These are phyloP conservation scores for Drosophila rellima DNA, from an alignment of 2,888 invertebrate genomes.

Conservation along the genomic window DNA sequence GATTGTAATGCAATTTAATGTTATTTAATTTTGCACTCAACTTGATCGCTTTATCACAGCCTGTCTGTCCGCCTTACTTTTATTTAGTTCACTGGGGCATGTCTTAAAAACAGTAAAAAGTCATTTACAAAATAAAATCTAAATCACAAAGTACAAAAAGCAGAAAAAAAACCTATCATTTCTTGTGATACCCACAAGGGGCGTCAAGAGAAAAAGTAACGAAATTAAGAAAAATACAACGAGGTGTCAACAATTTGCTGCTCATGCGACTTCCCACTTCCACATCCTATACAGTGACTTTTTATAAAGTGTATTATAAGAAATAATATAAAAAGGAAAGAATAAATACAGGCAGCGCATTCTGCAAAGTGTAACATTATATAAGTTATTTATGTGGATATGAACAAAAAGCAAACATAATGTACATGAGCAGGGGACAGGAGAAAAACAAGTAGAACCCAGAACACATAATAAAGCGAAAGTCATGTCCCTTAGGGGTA, in stretches of 20 bases:
- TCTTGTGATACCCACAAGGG: slow-evolving; percentile 45
- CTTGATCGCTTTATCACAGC: slow-evolving; percentile 36
- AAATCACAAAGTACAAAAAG: slow-evolving; percentile 17
- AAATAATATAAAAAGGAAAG: slow-evolving; percentile 27
- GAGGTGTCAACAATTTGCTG: slow-evolving; percentile 64
- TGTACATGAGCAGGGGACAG: slow-evolving; percentile 55
- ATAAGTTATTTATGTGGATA: slow-evolving; percentile 76
- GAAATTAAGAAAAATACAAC: slow-evolving; percentile 48
- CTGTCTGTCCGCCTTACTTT: slow-evolving; percentile 11
- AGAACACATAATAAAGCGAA: slow-evolving; percentile 74
- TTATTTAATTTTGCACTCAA: slow-evolving; percentile 6
- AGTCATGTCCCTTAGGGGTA: slow-evolving; percentile 74
- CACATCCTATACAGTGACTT: slow-evolving; percentile 4
- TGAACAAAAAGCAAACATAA: slow-evolving; percentile 73
- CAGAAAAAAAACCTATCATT: slow-evolving; percentile 47
- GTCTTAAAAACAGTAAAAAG: slow-evolving; percentile 53
- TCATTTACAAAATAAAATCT: slow-evolving; percentile 58
- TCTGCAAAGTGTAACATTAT: slow-evolving; percentile 68
- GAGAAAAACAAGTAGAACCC: slow-evolving; percentile 19
- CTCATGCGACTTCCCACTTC: slow-evolving; percentile 35
- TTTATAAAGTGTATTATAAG: slow-evolving; percentile 60
- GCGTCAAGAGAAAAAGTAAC: slow-evolving; percentile 54
- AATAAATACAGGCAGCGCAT: slow-evolving; percentile 47
- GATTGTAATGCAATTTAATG: neutral
- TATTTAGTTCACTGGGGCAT: slow-evolving; percentile 49